Conservation (phyloP, 1,140 invertebrate genomes). For the Ostrea edulis region DNA sequence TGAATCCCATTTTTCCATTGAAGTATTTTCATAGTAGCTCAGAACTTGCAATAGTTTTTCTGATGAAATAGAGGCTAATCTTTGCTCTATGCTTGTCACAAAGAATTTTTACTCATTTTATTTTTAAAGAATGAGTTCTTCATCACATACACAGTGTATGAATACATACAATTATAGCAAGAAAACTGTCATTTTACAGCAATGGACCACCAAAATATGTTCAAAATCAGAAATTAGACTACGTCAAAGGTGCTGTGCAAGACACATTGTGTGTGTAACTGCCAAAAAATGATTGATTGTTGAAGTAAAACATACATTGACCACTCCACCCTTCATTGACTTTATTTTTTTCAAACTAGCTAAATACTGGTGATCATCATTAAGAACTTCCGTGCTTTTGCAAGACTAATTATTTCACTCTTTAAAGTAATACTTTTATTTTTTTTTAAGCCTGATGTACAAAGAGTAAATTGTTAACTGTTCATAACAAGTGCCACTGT, state of each 20-base stretch:
- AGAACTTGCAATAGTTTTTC: not conserved
- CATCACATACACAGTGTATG: not conserved
- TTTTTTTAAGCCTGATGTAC: not conserved
- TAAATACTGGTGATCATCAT: not conserved
- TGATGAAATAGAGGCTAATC: not conserved
- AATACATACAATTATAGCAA: not conserved
- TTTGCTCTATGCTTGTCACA: not conserved
- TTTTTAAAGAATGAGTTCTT: not conserved
- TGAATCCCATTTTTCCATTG: not conserved
- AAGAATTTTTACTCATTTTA: not conserved
- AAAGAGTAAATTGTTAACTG: too few relatives aligned
- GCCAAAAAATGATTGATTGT: not conserved
- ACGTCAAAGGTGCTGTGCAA: not conserved
- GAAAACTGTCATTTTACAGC: not conserved
- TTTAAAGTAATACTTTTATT: not conserved
- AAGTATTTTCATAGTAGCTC: not conserved
- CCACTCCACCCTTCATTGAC: not conserved
- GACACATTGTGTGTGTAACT: not conserved
- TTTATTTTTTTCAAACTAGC: too few relatives aligned
- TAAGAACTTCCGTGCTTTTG: not conserved
- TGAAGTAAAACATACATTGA: not conserved
- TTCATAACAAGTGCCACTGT: not conserved
- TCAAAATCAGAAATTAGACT: not conserved
- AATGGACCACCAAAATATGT: slow-evolving; percentile 34
- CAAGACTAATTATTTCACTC: not conserved